Percentiles rank a stretch among this genome's conserved stretches.
Conservation (phyloP, 2,888 invertebrate genomes). For the Conistra vaccinii region DNA sequence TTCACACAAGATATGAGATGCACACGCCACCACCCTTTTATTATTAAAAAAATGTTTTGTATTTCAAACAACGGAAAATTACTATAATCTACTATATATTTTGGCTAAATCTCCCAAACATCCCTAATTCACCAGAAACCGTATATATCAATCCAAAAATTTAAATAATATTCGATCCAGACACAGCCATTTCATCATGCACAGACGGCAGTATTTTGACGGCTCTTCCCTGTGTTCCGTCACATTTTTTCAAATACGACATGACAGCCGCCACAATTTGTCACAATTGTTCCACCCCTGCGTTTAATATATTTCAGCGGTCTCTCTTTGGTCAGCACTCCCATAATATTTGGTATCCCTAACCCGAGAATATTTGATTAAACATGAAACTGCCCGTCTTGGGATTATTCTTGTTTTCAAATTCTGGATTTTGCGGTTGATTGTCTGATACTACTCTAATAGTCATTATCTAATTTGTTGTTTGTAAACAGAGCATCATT, state of each 20-base stretch:
- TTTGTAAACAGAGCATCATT: not conserved
- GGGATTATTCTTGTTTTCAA: conserved; percentile 6
- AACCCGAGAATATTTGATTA: conserved; percentile 48
- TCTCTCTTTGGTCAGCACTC: conserved; percentile 48
- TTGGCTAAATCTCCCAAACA: not conserved
- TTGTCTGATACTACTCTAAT: not conserved
- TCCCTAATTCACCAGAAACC: not conserved
- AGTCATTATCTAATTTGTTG: not conserved
- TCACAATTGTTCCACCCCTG: conserved; percentile 64
- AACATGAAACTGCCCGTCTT: conserved; percentile 32
- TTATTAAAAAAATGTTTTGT: not conserved
- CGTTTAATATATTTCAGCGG: conserved; percentile 57
- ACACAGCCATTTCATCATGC: conserved; percentile 5
- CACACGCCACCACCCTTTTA: not conserved
- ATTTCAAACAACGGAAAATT: not conserved
- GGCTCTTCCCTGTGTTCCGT: conserved; percentile 22
- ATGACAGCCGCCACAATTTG: conserved; percentile 56
- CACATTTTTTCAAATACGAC: conserved; percentile 53
- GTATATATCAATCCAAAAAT: not conserved
- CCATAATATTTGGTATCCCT: conserved; percentile 51
- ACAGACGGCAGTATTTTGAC: conserved; percentile 21
- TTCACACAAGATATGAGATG: not conserved
- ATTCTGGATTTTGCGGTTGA: not conserved
- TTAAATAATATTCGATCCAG: conserved; percentile 16
- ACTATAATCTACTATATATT: not conserved